These are phyloP conservation scores for Drusus annulatus DNA, from an alignment of 1,140 invertebrate genomes.

Conservation along the genomic window DNA sequence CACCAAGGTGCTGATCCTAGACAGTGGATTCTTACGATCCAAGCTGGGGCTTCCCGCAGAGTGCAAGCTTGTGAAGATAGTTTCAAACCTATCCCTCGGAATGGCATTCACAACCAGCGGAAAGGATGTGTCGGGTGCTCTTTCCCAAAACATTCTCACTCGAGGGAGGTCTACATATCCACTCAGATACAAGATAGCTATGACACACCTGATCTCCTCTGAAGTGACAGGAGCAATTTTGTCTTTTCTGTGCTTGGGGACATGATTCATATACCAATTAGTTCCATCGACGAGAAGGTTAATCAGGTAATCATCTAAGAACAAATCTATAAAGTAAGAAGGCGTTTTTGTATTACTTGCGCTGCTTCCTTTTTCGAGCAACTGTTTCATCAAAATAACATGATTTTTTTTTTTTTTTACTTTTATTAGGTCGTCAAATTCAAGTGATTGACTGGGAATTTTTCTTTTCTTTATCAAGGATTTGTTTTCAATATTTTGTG, in stretches of 20 bases:
- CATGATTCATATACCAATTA: slow-evolving; percentile 49
- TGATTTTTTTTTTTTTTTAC: slow-evolving; percentile 23
- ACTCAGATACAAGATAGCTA: slow-evolving; percentile 52
- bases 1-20: slow-evolving; percentile 44
- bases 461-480: slow-evolving; percentile 15
- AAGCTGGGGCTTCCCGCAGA: slow-evolving; percentile 32
- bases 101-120: slow-evolving; percentile 55
- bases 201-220: slow-evolving; percentile 54
- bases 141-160: slow-evolving; percentile 56
- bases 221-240: slow-evolving; percentile 44
- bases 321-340: slow-evolving; percentile 43
- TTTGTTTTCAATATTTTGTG: slow-evolving; percentile 15
- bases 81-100: slow-evolving; percentile 58
- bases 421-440: slow-evolving; percentile 1
- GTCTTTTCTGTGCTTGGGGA: slow-evolving; percentile 44
- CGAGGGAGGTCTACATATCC: slow-evolving; percentile 53
- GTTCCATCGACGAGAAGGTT: slow-evolving; percentile 50
- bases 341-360: slow-evolving; percentile 13
- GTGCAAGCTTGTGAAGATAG: slow-evolving; percentile 57
- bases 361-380: neutral
- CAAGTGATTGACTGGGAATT: slow-evolving; percentile 2
- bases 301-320: slow-evolving; percentile 47
- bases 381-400: neutral
- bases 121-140: slow-evolving; percentile 56
- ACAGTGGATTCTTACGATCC: slow-evolving; percentile 44